These are phyloP conservation scores for Tachycineta bicolor DNA, from an alignment of 2,113 vertebrate genomes.

Conservation along the genomic window DNA sequence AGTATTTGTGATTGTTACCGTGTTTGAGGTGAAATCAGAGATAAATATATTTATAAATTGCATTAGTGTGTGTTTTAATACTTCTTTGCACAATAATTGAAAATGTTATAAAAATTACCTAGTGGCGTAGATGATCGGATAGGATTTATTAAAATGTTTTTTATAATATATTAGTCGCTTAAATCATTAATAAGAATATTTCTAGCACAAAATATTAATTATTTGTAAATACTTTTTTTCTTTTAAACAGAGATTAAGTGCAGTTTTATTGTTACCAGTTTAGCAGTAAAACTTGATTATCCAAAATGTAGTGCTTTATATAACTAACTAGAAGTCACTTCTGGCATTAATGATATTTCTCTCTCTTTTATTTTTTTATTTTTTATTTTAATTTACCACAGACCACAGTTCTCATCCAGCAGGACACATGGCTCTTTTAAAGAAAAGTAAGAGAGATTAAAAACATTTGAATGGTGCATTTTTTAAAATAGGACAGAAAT, in stretches of 20 bases:
- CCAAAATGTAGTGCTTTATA: background rate
- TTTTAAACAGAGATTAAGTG: background rate
- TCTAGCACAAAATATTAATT: background rate
- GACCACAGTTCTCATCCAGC: conserved; percentile 26
- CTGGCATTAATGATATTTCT: background rate
- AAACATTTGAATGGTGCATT: background rate
- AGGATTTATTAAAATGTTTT: background rate
- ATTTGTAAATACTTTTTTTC: background rate
- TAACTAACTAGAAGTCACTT: background rate
- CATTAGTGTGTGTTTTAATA: background rate
- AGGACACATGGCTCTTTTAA: conserved; percentile 86
- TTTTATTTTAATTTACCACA: conserved; percentile 42
- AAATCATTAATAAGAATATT: background rate
- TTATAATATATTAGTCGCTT: background rate
- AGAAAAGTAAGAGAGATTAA: conserved; percentile 83
- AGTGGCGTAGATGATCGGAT: background rate
- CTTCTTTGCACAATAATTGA: background rate
- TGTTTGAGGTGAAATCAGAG: background rate
- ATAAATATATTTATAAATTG: background rate
- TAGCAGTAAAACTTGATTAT: background rate
- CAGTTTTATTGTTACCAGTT: background rate
- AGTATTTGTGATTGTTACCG: background rate
- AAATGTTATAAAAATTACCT: background rate
- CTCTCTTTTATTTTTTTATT: background rate
- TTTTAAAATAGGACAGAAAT: background rate